These are phyloP conservation scores for Hippopotamus amphibius DNA, from an alignment of 2,113 vertebrate species.

Conservation along the genomic window DNA sequence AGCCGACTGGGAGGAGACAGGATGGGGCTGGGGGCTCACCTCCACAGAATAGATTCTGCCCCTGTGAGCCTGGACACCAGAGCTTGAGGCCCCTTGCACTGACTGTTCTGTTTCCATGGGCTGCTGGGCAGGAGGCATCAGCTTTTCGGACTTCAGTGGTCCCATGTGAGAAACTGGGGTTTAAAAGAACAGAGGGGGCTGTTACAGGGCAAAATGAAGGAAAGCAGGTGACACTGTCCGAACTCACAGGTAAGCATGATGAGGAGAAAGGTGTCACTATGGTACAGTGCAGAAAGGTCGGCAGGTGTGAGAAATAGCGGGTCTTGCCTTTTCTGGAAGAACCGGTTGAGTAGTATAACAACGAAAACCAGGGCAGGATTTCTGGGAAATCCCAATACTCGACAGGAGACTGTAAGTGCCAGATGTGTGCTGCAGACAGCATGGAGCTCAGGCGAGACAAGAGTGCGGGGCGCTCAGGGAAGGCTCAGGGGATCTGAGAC, in stretches of 20 bases:
- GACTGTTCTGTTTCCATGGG: neutral
- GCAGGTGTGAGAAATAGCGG: fast-evolving
- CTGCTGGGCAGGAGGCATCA: neutral
- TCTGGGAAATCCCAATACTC: neutral
- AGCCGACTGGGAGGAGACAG: neutral
- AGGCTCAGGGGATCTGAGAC: neutral
- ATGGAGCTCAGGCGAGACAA: fast-evolving
- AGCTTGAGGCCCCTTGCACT: no score
- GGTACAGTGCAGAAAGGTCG: fast-evolving
- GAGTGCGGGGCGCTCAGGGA: fast-evolving
- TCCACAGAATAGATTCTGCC: neutral
- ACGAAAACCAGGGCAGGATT: neutral
- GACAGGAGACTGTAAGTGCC: neutral
- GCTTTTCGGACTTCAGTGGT: neutral
- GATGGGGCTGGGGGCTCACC: neutral
- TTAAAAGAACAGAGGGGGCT: neutral
- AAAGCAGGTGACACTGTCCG: neutral
- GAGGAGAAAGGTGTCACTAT: fast-evolving
- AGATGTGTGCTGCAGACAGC: fast-evolving
- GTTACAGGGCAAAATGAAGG: neutral
- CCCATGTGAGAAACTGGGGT: neutral
- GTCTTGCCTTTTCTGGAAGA: neutral
- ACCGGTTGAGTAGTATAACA: neutral
- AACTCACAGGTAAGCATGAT: fast-evolving
- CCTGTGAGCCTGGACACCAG: fast-evolving